Conservation (phyloP, 2,797 vertebrate species). For the Spinus olivaceus region DNA sequence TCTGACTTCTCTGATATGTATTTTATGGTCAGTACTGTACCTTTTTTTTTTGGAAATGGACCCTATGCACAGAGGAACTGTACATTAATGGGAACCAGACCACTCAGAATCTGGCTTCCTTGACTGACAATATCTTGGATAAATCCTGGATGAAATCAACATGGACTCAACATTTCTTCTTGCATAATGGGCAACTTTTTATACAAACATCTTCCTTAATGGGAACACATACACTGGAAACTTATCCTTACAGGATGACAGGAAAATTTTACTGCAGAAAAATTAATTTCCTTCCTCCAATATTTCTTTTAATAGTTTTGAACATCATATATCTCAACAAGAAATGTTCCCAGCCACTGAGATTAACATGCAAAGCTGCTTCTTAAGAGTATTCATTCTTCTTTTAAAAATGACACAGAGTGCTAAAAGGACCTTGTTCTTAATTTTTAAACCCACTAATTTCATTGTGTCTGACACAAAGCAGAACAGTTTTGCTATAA, state of each 20-base stretch:
- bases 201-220: slow-evolving; percentile 54
- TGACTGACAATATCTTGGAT: background rate
- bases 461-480: slow-evolving; percentile 75
- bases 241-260: slow-evolving; percentile 56
- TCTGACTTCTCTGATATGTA: background rate
- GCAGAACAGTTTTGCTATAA: slow-evolving; percentile 72
- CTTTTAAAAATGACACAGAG: slow-evolving; percentile 67
- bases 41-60: background rate
- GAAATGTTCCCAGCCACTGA: slow-evolving; percentile 26
- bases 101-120: background rate
- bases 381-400: slow-evolving; percentile 61
- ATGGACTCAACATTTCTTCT: background rate
- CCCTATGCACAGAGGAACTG: background rate
- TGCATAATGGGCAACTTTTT: slow-evolving; percentile 10
- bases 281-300: slow-evolving; percentile 54
- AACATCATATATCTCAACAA: slow-evolving; percentile 57
- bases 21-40: background rate
- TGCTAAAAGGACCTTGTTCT: slow-evolving; percentile 66
- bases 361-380: slow-evolving; percentile 72
- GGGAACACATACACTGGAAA: slow-evolving; percentile 21
- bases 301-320: slow-evolving; percentile 66
- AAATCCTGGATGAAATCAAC: slow-evolving; percentile 47
- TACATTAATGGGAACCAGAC: background rate
- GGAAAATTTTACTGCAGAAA: slow-evolving; percentile 63
- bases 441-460: slow-evolving; percentile 74